Percentiles rank a stretch among this genome's conserved stretches.
These are phyloP conservation scores for Leptestheria dahalacensis DNA, from an alignment of 1,140 invertebrate genomes.

Conservation along the genomic window DNA sequence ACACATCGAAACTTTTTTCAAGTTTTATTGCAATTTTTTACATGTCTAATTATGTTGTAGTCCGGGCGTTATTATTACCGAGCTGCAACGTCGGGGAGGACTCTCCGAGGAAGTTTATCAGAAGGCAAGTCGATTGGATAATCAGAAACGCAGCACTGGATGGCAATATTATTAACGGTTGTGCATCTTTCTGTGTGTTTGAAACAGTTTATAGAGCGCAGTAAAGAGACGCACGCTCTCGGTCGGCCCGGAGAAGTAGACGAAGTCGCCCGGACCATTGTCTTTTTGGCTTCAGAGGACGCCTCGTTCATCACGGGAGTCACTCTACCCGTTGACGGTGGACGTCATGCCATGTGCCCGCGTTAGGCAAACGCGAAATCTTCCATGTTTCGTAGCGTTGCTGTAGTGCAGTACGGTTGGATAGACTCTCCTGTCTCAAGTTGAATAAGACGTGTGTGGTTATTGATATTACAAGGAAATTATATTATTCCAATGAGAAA, in stretches of 20 bases:
- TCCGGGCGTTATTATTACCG: constrained; percentile 44
- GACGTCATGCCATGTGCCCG: constrained; percentile 58
- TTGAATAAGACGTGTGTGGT: no score
- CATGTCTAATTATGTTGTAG: not conserved
- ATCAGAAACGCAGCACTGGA: no score
- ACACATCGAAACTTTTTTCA: no score
- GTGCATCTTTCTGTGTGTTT: not conserved
- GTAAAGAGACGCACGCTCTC: constrained; percentile 60
- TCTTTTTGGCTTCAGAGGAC: constrained; percentile 64
- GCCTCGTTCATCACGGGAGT: constrained; percentile 68
- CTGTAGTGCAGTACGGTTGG: no score
- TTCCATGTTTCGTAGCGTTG: no score
- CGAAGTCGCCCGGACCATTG: constrained; percentile 65
- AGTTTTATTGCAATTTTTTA: no score
- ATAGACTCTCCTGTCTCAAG: no score
- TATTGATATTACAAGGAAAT: no score
- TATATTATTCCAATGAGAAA: no score
- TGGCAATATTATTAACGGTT: no score
- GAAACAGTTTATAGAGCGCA: constrained; percentile 47
- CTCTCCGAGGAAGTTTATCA: constrained; percentile 41
- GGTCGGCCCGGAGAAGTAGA: constrained; percentile 53
- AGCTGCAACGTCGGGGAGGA: constrained; percentile 44
- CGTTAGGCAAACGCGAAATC: constrained; percentile 33
- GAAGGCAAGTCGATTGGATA: constrained; percentile 22
- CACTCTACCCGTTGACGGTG: constrained; percentile 65